Conservation (phyloP, 2,797 vertebrate species). For the Enteromius argenteus region DNA sequence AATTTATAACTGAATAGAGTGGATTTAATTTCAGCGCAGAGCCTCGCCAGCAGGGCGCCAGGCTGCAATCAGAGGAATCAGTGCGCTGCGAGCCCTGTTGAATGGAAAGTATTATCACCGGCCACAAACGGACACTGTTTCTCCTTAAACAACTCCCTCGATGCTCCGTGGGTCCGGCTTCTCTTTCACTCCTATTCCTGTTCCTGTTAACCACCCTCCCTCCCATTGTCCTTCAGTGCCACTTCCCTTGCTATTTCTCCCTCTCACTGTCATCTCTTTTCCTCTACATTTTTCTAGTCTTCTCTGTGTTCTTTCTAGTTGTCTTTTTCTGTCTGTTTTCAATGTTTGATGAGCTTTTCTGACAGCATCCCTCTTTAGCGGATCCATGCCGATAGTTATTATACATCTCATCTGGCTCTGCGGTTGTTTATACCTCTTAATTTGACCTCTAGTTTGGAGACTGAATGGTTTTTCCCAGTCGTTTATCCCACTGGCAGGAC, state of each 20-base stretch:
- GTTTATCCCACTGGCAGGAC: constrained; percentile 38
- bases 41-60: constrained; percentile 93
- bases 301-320: constrained; percentile 9
- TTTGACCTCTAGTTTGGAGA: constrained; percentile 30
- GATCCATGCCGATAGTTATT: constrained; percentile 43
- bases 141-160: constrained; percentile 92
- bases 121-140: constrained; percentile 93
- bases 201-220: constrained; percentile 84
- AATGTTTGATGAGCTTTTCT: constrained; percentile 43
- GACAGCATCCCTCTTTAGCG: constrained; percentile 14
- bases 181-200: constrained; percentile 88
- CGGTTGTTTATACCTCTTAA: constrained; percentile 39
- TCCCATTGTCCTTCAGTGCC: constrained; percentile 84
- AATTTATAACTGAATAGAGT: constrained; percentile 97
- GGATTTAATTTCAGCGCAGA: constrained; percentile 94
- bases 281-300: constrained; percentile 51
- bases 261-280: constrained; percentile 55
- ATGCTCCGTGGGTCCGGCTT: constrained; percentile 86
- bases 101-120: constrained; percentile 94
- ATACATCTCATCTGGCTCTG: constrained; percentile 8
- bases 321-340: constrained; percentile 39
- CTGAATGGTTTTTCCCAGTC: constrained; percentile 25
- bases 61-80: constrained; percentile 93
- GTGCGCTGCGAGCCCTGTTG: constrained; percentile 89
- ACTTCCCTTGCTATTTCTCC: constrained; percentile 75